Percentiles rank a stretch among this genome's conserved stretches.
These are phyloP conservation scores for Ornithorhynchus anatinus DNA, from an alignment of 2,113 vertebrate genomes.

Conservation along the genomic window DNA sequence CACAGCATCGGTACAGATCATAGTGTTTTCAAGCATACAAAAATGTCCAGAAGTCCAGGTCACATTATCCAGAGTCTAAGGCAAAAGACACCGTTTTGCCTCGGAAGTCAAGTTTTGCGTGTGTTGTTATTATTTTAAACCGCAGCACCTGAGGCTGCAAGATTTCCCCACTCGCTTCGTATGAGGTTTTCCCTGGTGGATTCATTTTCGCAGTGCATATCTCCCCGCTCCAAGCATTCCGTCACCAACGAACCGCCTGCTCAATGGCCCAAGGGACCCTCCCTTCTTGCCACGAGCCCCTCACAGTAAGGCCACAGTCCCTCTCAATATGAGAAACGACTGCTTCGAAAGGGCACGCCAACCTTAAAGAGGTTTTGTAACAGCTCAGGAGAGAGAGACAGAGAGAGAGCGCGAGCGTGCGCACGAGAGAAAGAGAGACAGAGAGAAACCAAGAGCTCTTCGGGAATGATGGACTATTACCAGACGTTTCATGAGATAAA, in stretches of 20 bases:
- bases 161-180: conserved; percentile 21
- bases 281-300: conserved; percentile 68
- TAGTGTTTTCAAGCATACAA: conserved; percentile 70
- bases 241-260: conserved; percentile 35
- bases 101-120: conserved; percentile 33
- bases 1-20: conserved; percentile 64
- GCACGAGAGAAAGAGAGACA: no score
- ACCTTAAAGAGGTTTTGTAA: conserved; percentile 66
- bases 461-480: conserved; percentile 55
- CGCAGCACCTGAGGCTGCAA: conserved; percentile 11
- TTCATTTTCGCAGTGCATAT: conserved; percentile 37
- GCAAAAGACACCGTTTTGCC: conserved; percentile 43
- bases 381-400: conserved; percentile 68
- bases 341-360: conserved; percentile 65
- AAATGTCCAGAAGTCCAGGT: conserved; percentile 76
- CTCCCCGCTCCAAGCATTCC: conserved; percentile 47
- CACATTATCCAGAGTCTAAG: conserved; percentile 66
- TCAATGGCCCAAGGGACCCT: conserved; percentile 73
- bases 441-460: no score
- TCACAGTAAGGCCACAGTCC: conserved; percentile 64
- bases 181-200: conserved; percentile 20
- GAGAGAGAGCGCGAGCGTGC: conserved; percentile 64
- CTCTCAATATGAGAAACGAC: conserved; percentile 84
- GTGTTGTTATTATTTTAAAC: conserved; percentile 34
- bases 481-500: conserved; percentile 66